phyloP scores from a whole-genome alignment of 1,140 invertebrate species.

The Eulimnadia texana region DNA sequence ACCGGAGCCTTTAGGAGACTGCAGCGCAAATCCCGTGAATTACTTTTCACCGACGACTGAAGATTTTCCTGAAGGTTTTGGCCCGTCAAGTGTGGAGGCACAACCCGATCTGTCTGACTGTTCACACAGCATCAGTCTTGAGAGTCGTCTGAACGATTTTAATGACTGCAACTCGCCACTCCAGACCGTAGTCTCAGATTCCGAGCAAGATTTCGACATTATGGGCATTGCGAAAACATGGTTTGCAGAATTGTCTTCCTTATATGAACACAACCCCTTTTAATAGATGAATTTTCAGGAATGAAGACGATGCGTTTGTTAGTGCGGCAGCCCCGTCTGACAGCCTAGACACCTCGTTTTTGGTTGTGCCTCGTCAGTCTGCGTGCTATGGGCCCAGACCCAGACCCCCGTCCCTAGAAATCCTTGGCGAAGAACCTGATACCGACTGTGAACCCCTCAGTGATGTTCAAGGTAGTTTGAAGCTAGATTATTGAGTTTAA shows the following conservation, averaged over 20 bases:
- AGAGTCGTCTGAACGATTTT: constrained; percentile 13
- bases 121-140: constrained; percentile 9
- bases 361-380: constrained; percentile 26
- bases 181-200: not conserved
- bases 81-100: constrained; percentile 13
- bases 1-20: not conserved
- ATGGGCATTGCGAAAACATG: constrained; percentile 18
- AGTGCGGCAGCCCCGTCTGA: constrained; percentile 25
- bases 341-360: constrained; percentile 27
- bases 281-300: constrained; percentile 23
- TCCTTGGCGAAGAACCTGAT: constrained; percentile 28
- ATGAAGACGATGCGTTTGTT: constrained; percentile 28
- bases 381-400: constrained; percentile 29
- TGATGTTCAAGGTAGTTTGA: constrained; percentile 27
- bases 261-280: not conserved
- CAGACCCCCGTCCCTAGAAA: constrained; percentile 28
- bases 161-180: not conserved
- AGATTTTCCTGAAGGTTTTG: not conserved
- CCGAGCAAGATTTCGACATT: constrained; percentile 14
- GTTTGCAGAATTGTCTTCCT: not conserved
- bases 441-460: constrained; percentile 27
- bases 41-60: not conserved
- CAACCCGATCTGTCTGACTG: constrained; percentile 10
- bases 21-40: not conserved
- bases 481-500: constrained; percentile 3